phyloP scores from a whole-genome alignment of 30 jellyfish, hydroid and myxozoan genomes.

The Hydractinia echinata region DNA sequence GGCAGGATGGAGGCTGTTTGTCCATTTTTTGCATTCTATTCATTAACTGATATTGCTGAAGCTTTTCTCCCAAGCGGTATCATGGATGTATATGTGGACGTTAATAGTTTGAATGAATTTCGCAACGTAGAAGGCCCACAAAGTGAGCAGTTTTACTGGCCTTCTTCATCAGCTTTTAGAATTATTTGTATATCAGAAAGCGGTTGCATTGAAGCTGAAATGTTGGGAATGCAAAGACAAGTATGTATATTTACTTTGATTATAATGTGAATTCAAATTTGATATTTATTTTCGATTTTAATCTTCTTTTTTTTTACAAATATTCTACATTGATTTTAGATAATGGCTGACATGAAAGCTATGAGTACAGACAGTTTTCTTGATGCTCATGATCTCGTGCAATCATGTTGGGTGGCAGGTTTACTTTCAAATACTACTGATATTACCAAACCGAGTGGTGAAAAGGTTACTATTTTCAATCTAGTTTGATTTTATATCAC shows the following conservation, averaged over 20 bases:
- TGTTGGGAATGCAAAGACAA: conserved; percentile 95
- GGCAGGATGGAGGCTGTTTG: conserved; percentile 88
- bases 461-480: conserved; percentile 38
- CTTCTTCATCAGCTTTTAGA: conserved; percentile 32
- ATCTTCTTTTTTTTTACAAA: not conserved
- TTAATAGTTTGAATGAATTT: conserved; percentile 22
- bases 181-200: conserved; percentile 64
- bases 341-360: conserved; percentile 64
- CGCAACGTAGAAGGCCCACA: conserved; percentile 37
- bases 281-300: not conserved
- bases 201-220: conserved; percentile 57
- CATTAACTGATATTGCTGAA: conserved; percentile 75
- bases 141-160: conserved; percentile 55
- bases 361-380: conserved; percentile 62
- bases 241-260: conserved; percentile 12
- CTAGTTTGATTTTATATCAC: not conserved
- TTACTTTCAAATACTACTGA: conserved; percentile 59
- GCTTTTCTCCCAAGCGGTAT: conserved; percentile 60
- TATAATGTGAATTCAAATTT: not conserved
- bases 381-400: conserved; percentile 45
- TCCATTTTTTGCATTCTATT: conserved; percentile 86
- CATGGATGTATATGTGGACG: conserved; percentile 37
- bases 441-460: conserved; percentile 53
- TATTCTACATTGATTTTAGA: conserved; percentile 32
- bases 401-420: conserved; percentile 85